Base-by-base conservation (phyloP, 2,888 invertebrate genomes). In the Cephalotes varians region DNA sequence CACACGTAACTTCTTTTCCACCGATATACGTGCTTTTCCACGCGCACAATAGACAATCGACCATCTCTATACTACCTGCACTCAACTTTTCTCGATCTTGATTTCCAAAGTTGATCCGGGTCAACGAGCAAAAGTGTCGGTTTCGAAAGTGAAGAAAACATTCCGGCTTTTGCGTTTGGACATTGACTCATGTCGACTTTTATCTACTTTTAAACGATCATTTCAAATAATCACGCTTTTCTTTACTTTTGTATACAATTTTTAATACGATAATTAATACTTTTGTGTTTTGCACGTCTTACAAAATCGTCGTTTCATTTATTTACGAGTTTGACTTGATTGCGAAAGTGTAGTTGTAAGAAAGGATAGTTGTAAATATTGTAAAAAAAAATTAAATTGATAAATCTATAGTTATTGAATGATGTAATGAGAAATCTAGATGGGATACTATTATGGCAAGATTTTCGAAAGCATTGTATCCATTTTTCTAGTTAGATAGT, bases 31-130 rank as follows among this genome's bases (percentile, higher is more conserved):
- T 72, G 72, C 69, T 58, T 71, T 54, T 80, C 56, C 60, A 58
- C 56, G 49, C 82, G 79, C 54, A 90, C 90, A 90, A 90, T 90
- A 86, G 81, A 81, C 88, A 86, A 62, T 60, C 79, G 86, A 25
- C 74, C 65, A 21, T 83, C 74, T 88, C 86, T 84, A 69, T 82
- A 80, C 84, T 89, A 89, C 88, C 87, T 87, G 84, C 87, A 71
- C 84, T 51, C 90, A 91, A 93, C 93, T 93, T 93, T 88, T 89
- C 91, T 85, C 87, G 88, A 90, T 91, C 91, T 91, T 91, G 91
- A 92, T 93, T 90, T 82, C 90, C 69, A 82, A 79, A 81, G 85
- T 86, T 88, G 85, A 86, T 82, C 83, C 82, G 82, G 84, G 71
- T 82, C 81, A 77, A 82, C 79, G 72, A 47, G 47, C 49, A 82